Base-by-base conservation (phyloP, 2,797 vertebrate genomes). In the Siniperca obscura region DNA sequence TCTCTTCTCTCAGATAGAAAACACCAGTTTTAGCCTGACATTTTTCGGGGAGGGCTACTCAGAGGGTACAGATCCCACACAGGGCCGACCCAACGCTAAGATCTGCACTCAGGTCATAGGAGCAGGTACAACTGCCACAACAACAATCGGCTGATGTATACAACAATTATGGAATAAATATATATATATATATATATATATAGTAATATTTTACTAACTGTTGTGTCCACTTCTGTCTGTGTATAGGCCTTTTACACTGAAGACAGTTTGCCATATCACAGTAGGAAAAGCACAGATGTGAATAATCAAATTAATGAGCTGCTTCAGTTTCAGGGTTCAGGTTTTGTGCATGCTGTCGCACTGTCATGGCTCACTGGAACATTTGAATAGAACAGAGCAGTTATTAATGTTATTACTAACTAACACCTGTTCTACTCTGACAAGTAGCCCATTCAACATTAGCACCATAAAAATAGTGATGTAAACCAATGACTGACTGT, bases 21-120 rank as follows among this genome's bases (percentile, higher is more conserved):
- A 85, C n/a, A 81, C 96, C 17, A 97, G 96, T 57, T 97, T 97
- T 80, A 95, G 94, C 61, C 84, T 98, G 86, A 97, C 93, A 0
- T 97, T 98, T 86, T 96, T 95, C 70, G 97, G 97, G 7, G 95
- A 97, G 90, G 97, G 97, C 36, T 98, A 97, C 82, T 93, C 93
- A 0, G 91, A 95, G 69, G 95, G 93, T 14, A 69, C 92, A 9
- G 90, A 95, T 89, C 88, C 93, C 0, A 87, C 94, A 2, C 90
- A 93, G 17, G 93, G 93, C 30, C 96, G 91, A 77, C 96, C 97
- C 78, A 92, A 97, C 82, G 83, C 96, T 25, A 97, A 94, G 92
- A 97, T 98, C 80, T 96, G 95, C 91, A 97, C 97, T 1, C 96
- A 96, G 91, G 95, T 97, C 87, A 95, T 94, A 79, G 97, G 96